Percentiles rank a stretch among this genome's conserved stretches.
Conservation (phyloP, 23 tunicate species). For the Trididemnum clinides region DNA sequence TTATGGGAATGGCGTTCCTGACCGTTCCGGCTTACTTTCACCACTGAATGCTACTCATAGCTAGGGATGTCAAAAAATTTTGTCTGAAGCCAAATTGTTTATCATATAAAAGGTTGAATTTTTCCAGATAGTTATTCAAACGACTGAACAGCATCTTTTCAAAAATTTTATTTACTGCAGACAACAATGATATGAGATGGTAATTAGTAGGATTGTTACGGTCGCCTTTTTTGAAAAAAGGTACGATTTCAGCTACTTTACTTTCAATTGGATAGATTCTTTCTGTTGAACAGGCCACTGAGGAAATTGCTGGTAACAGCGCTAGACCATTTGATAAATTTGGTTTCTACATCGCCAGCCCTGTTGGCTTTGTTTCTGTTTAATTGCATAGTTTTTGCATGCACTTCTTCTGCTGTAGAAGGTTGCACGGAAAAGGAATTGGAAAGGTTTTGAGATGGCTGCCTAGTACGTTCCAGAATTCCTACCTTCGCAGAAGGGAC, state of each 20-base stretch:
- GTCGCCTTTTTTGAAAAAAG: background rate
- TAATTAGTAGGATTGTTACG: background rate
- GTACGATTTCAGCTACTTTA: background rate
- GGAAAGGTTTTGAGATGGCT: background rate
- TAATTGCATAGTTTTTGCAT: background rate
- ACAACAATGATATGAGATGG: background rate
- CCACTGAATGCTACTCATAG: background rate
- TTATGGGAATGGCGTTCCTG: too few relatives aligned
- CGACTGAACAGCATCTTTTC: background rate
- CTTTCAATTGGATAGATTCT: background rate
- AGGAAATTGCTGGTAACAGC: background rate
- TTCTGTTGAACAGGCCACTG: background rate
- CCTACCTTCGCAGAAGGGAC: too few relatives aligned
- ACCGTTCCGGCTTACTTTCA: too few relatives aligned
- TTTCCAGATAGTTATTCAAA: background rate
- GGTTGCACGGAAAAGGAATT: background rate
- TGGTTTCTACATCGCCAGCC: background rate
- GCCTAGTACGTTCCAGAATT: background rate
- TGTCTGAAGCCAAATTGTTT: constrained; percentile 10
- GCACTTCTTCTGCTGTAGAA: background rate
- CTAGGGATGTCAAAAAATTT: background rate
- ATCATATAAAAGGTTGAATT: background rate
- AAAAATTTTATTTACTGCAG: background rate
- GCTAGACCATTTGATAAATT: background rate
- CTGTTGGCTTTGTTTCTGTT: background rate